Conservation (phyloP, 2,113 vertebrate genomes). For the Eurystomus gularis region DNA sequence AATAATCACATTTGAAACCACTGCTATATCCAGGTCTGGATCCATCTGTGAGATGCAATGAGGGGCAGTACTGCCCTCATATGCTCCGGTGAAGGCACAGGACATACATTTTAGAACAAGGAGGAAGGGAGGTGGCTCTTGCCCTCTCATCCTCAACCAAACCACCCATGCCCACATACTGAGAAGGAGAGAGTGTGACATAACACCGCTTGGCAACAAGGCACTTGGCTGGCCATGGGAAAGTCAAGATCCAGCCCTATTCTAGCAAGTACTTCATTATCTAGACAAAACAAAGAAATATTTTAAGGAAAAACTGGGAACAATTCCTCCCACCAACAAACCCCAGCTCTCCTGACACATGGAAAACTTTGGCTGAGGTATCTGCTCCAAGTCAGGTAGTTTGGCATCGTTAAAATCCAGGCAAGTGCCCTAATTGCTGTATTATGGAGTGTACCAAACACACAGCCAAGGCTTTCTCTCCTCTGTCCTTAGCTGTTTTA, state of each 20-base stretch:
- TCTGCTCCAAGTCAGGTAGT: not conserved
- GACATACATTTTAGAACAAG: not conserved
- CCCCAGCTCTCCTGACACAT: not conserved
- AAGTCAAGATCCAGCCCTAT: not conserved
- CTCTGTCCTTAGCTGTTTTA: not conserved
- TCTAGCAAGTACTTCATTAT: not conserved
- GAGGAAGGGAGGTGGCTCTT: not conserved
- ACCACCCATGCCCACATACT: not conserved
- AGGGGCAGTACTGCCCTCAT: not conserved
- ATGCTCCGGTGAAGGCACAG: accelerated
- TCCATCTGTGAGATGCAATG: not conserved
- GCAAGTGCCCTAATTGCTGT: not conserved
- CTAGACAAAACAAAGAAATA: not conserved
- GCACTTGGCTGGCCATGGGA: not conserved
- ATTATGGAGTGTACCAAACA: not conserved
- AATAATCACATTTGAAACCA: not conserved
- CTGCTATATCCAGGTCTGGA: not conserved
- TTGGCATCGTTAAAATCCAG: not conserved
- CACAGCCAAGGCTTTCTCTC: not conserved
- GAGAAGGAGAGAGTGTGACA: not conserved
- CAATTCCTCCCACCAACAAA: not conserved
- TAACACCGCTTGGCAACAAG: not conserved
- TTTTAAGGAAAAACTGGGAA: not conserved
- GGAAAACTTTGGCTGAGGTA: not conserved
- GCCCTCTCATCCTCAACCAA: not conserved